Base-by-base conservation (phyloP, 1,140 invertebrate species). In the Pseudomyrmex pallidus region DNA sequence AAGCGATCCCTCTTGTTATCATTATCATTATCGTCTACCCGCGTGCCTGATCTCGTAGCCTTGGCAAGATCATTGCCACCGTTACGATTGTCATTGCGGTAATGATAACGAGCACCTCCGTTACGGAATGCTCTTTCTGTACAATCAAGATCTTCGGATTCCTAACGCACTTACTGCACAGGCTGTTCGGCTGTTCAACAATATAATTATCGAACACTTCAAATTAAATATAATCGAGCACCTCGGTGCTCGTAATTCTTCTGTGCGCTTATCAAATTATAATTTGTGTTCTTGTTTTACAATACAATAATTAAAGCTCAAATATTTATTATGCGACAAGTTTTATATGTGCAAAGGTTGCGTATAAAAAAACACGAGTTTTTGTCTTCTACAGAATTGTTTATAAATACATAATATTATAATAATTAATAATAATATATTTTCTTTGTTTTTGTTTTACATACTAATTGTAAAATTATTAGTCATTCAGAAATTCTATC, bases 1-100 rank as follows among this genome's bases (percentile, higher is more conserved):
- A 12, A 9, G 3, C 1, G 12, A 46, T 70, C 56, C 46, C 46
- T 22, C 44, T 54, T n/a, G 13, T n/a, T 68, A 70, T 74, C 22
- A 25, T 63, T 61, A 48, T 74, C 15, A 80, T 74, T 50, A 82
- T 63, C 63, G 22, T 57, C 57, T 46, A 66, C 59, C 22, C n/a
- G 52, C 17, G 50, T 59, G 70, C 61, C 59, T 62, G 72, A 84
- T 87, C 74, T 73, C 59, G 74, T 48, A 62, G 68, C 67, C 86
- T 87, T 74, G 85, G 57, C 85, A 84, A 87, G 82, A 87, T 87
- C 85, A 84, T 87, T 87, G 86, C 68, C 74, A 84, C 50, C 64
- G 56, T 82, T 44, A 54, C 46, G 22, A 72, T 82, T 17, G 64
- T 52, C 74, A 66, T 74, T 62, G 57, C 57, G 50, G 46, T 63